Base-by-base conservation (phyloP, 2,113 vertebrate genomes). In the Pseudopodoces humilis region DNA sequence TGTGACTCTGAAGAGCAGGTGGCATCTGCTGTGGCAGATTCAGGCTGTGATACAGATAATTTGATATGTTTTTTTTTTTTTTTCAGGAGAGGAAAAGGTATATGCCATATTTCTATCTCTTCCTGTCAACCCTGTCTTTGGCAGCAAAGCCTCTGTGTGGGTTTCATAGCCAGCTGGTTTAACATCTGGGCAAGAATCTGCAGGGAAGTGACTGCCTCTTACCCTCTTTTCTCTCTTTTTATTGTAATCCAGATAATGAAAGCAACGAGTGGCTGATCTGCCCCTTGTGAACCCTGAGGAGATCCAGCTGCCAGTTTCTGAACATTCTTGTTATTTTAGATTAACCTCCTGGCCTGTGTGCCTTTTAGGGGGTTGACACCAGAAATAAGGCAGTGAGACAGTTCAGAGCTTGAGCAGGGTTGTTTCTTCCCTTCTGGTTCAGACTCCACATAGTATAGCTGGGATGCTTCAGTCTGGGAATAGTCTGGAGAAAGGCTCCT, bases 201-300 rank as follows among this genome's bases (percentile, higher is more conserved):
- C 55, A 89, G 86, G 78, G 93, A 95, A 79, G 70, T 28, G 9
- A 65, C 55, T 95, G 83, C 13, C 37, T 89, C 67, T 90, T 77
- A 35, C 28, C 11, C 25, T 82, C 83, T 76, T 78, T 86, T 71
- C 52, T 86, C 75, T 95, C 82, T 88, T 93, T 93, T 83, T 63
- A 74, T 83, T 97, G 88, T 92, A 90, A 94, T 88, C 59, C 75
- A 89, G 81, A 87, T 89, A 94, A 94, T 55, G 74, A 95, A 94
- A 91, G 50, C 84, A 89, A 68, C 0, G 23, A 96, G 46, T 79
- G 78, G 35, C 53, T 91, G 82, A 76, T 78, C 56, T 85, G n/a
- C 63, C 77, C 68, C 63, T 77, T 74, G 50, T 77, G 78, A 94
- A 24, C 84, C 58, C 58, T 0, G 20, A 85, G 82, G 78, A 92